A percentile compares a stretch with the other conserved stretches of the same genome.
phyloP scores from a whole-genome alignment of 2,888 invertebrate genomes.

The Mycalesis mineus region DNA sequence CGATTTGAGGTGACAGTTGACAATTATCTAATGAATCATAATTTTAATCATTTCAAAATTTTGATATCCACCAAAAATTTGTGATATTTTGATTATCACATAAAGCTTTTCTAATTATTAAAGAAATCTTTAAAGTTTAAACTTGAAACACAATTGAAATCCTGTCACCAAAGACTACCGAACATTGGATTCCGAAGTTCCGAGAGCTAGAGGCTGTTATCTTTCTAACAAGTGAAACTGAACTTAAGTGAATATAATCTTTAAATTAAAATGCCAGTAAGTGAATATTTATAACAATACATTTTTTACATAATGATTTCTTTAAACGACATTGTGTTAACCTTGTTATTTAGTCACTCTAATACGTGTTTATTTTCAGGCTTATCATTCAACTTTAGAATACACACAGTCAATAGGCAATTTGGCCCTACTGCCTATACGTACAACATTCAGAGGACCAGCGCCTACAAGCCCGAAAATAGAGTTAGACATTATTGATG shows the following conservation, averaged over 20 bases:
- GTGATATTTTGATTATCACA: background rate
- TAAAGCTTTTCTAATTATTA: too few species aligned
- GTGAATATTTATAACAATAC: background rate
- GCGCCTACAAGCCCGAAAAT: slow-evolving; percentile 84
- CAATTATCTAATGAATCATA: too few species aligned
- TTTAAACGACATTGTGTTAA: too few species aligned
- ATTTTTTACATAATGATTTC: background rate
- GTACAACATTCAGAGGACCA: slow-evolving; percentile 94
- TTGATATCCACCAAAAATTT: too few species aligned
- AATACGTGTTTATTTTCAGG: slow-evolving; percentile 74
- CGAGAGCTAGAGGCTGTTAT: too few species aligned
- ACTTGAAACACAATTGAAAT: too few species aligned
- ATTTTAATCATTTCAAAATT: too few species aligned
- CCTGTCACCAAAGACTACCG: too few species aligned
- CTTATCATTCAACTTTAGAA: slow-evolving; percentile 96
- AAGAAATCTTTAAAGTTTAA: too few species aligned
- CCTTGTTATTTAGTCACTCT: background rate
- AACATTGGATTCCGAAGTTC: too few species aligned
- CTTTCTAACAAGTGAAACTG: too few species aligned
- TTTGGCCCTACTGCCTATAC: slow-evolving; percentile 93
- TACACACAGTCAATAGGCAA: slow-evolving; percentile 89
- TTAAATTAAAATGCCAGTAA: slow-evolving; percentile 42
- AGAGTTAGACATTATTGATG: slow-evolving; percentile 96
- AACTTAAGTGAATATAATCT: background rate
- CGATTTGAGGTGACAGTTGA: too few species aligned